Conservation (phyloP, 2,113 vertebrate genomes). For the Pogonocichla stellata region DNA sequence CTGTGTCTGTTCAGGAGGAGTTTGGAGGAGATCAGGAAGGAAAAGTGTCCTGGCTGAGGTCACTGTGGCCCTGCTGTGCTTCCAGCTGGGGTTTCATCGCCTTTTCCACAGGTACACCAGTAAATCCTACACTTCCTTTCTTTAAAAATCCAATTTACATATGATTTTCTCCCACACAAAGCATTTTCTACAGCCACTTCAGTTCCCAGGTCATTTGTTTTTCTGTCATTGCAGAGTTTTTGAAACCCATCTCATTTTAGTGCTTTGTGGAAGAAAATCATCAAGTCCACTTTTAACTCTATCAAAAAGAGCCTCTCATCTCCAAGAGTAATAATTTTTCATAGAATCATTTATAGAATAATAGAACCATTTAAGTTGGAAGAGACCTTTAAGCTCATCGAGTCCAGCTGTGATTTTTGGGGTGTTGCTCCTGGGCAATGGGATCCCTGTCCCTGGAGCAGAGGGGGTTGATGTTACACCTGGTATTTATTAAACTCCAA, state of each 20-base stretch:
- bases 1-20: background rate
- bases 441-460: background rate
- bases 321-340: background rate
- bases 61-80: background rate
- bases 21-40: background rate
- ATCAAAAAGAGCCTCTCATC: background rate
- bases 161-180: background rate
- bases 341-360: background rate
- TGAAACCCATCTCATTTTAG: background rate
- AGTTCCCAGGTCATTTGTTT: background rate
- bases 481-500: background rate
- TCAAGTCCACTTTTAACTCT: background rate
- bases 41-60: background rate
- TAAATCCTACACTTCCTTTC: background rate
- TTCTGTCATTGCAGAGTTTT: background rate
- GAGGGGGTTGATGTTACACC: background rate
- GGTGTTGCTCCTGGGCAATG: background rate
- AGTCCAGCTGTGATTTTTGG: background rate
- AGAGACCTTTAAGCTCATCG: accelerated
- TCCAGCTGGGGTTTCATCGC: background rate
- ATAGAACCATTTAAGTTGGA: background rate
- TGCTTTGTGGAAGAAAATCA: background rate
- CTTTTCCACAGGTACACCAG: background rate
- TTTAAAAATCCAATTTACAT: background rate
- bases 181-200: background rate